Conservation (phyloP, 1,140 invertebrate genomes). For the Bradysia coprophila region DNA sequence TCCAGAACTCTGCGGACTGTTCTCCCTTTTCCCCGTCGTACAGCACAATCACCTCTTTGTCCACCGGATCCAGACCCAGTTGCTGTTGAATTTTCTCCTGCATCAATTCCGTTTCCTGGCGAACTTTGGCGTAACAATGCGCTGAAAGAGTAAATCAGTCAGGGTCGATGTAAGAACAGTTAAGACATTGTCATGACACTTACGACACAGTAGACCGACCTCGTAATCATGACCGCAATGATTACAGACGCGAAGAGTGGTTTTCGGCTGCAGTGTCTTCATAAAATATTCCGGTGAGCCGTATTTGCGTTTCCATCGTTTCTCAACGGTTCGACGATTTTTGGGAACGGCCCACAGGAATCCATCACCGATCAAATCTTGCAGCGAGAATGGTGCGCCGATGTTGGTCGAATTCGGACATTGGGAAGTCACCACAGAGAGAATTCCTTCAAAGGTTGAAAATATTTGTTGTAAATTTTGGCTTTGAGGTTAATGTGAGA, state of each 20-base stretch:
- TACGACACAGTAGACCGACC: slow-evolving; percentile 57
- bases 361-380: slow-evolving; percentile 47
- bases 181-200: slow-evolving; percentile 11
- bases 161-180: neutral
- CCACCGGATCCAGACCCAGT: slow-evolving; percentile 47
- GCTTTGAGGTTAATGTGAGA: too few relatives aligned
- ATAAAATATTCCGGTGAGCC: slow-evolving; percentile 38
- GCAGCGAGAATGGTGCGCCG: slow-evolving; percentile 27
- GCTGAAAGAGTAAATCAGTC: slow-evolving; percentile 25
- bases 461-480: too few relatives aligned
- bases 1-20: slow-evolving; percentile 26
- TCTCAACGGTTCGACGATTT: slow-evolving; percentile 51
- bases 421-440: too few relatives aligned
- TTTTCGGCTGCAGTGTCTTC: slow-evolving; percentile 51
- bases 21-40: slow-evolving; percentile 59
- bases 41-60: slow-evolving; percentile 65
- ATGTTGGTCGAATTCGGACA: too few relatives aligned
- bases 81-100: slow-evolving; percentile 51
- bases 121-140: slow-evolving; percentile 65
- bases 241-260: slow-evolving; percentile 50
- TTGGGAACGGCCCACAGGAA: slow-evolving; percentile 69
- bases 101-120: slow-evolving; percentile 57
- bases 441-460: too few relatives aligned
- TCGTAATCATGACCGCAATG: slow-evolving; percentile 69
- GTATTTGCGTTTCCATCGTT: slow-evolving; percentile 47